Evolutionary conservation across 2,797 vertebrate genomes (phyloP), one percentile per base, ranked within the genome.

Genomic region (Toxotes lorentzi): DNA sequence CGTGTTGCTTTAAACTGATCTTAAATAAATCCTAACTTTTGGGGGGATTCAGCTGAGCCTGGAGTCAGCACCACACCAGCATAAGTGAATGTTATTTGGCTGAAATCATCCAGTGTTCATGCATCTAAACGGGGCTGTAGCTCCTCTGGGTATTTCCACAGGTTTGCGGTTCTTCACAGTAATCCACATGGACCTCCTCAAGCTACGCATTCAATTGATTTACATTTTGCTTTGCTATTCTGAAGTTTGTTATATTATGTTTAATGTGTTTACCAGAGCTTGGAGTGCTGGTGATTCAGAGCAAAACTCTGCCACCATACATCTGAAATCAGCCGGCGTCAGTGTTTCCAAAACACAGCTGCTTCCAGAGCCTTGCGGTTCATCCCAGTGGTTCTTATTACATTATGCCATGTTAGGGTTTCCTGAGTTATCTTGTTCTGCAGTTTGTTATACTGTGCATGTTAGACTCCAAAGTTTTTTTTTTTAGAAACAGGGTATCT

Each of bases 201-300:
- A 14, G 68, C 57, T 40, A 38, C 19, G 45, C 23, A 69, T 30
- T 41, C 6, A 66, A 38, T 38, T 27, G 30, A 50, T 5, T 64
- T 53, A 69, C 58, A 35, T 48, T 76, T 54, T 32, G 50, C 47
- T 68, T 14, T 64, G 50, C 63, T 56, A 1, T 65, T 72, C 57
- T 86, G 89, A 30, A 72, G 82, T 86, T 71, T 40, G 40, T 65
- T 70, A 47, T 4, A 16, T 17, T 71, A 32, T 6, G n/a, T 56
- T 64, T 67, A 73, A 68, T 71, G 56, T 64, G 66, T 76, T 78
- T 79, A 40, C 70, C 67, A 54, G 61, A 76, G 17, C 48, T 38
- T 24, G 23, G 12, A 69, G 53, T 6, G 2, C 54, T 41, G 27
- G 24, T 56, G 54, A 70, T 58, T 70, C 43, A 30, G 10, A 43